These are phyloP conservation scores for Leuctra nigra DNA, from an alignment of 2,888 invertebrate species.

Conservation along the genomic window DNA sequence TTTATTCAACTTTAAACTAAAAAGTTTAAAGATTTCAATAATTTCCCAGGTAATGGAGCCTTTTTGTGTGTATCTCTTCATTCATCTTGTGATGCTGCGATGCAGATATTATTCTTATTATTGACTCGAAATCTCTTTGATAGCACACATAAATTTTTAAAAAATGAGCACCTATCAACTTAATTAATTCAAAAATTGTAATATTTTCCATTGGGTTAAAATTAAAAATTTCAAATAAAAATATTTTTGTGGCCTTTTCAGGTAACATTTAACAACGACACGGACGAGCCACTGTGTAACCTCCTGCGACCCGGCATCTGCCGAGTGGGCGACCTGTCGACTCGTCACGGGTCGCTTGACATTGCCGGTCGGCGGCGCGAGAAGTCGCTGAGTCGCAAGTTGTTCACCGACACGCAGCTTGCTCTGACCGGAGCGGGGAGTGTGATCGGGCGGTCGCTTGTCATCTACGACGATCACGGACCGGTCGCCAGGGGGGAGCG, in stretches of 20 bases:
- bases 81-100: no score
- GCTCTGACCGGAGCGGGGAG: conserved; percentile 62
- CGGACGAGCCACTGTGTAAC: conserved; percentile 53
- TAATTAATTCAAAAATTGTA: no score
- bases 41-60: no score
- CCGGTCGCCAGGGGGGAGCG: conserved; percentile 83
- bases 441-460: conserved; percentile 73
- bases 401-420: conserved; percentile 65
- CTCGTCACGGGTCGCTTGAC: conserved; percentile 59
- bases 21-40: no score
- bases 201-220: no score
- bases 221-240: no score
- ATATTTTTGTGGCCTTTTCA: conserved; percentile 30
- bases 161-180: no score
- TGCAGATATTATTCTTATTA: no score
- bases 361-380: conserved; percentile 68
- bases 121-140: no score
- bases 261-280: conserved; percentile 55
- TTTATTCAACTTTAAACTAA: no score
- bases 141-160: no score
- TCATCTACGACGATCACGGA: conserved; percentile 81
- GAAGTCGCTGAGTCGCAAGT: conserved; percentile 59
- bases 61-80: no score
- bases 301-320: conserved; percentile 53
- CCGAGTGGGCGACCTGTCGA: conserved; percentile 69